Conservation (phyloP, 2,888 invertebrate species). For the Platypus cylindrus region DNA sequence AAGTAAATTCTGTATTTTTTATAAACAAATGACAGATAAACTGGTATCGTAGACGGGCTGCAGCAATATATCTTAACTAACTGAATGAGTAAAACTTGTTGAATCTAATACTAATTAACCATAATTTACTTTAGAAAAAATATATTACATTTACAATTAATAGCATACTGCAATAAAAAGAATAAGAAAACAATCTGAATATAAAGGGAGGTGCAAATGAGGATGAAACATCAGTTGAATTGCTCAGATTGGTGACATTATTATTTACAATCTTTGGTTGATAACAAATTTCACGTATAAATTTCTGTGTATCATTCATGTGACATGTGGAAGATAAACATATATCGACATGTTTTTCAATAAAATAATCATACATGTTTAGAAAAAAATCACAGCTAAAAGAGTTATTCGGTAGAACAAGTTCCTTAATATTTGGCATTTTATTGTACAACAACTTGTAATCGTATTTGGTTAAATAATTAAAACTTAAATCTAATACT, state of each 20-base stretch:
- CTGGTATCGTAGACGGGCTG: no score
- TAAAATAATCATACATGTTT: constrained; percentile 28
- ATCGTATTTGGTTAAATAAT: constrained; percentile 26
- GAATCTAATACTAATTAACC: no score
- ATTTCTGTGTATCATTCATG: constrained; percentile 18
- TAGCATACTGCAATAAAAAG: no score
- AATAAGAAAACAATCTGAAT: no score
- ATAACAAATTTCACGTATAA: constrained; percentile 21
- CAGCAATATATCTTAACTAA: no score
- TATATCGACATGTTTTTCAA: constrained; percentile 24
- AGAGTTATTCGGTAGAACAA: constrained; percentile 27
- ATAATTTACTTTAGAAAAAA: no score
- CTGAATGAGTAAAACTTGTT: no score
- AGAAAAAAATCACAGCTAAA: constrained; percentile 31
- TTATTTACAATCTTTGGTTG: constrained; percentile 7
- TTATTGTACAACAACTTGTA: constrained; percentile 26
- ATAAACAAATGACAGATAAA: no score
- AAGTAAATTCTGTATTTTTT: no score
- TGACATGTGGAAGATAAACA: constrained; percentile 26
- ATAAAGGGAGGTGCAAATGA: constrained; percentile 11
- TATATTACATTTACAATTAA: no score
- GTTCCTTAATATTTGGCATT: constrained; percentile 27
- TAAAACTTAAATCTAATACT: constrained; percentile 27
- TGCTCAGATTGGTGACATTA: constrained; percentile 8
- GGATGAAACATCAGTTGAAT: constrained; percentile 17